phyloP scores from a whole-genome alignment of 2,888 invertebrate genomes.

The Epistrophella euchroma region DNA sequence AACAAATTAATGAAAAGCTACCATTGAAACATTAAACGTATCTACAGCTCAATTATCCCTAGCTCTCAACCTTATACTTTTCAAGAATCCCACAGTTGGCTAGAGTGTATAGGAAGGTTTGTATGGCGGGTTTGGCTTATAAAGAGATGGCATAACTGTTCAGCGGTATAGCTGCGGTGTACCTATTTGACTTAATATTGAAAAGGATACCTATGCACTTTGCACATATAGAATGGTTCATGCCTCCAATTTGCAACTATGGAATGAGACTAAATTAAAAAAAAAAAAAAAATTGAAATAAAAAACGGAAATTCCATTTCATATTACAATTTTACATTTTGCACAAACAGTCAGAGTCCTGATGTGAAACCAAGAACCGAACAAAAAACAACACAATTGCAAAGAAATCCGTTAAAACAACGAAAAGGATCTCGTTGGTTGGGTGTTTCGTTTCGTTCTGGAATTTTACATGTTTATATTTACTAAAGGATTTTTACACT shows the following conservation, averaged over 20 bases:
- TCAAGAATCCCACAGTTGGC: slow-evolving; percentile 15
- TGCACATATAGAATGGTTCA: slow-evolving; percentile 41
- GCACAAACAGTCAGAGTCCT: slow-evolving; percentile 22
- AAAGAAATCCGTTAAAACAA: slow-evolving; percentile 64
- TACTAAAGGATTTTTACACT: slow-evolving; percentile 68
- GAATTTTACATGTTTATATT: slow-evolving; percentile 65
- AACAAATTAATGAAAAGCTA: slow-evolving; percentile 73
- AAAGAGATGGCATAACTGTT: not conserved
- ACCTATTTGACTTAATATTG: slow-evolving; percentile 68
- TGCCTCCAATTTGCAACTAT: slow-evolving; percentile 50
- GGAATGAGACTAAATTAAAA: slow-evolving; percentile 7
- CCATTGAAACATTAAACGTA: slow-evolving; percentile 74
- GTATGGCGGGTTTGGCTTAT: not conserved
- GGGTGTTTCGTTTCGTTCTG: slow-evolving; percentile 45
- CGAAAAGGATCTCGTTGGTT: slow-evolving; percentile 52
- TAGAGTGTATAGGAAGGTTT: not conserved
- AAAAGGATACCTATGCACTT: slow-evolving; percentile 66
- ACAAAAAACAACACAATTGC: slow-evolving; percentile 31
- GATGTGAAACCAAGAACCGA: slow-evolving; percentile 18
- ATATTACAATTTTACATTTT: slow-evolving; percentile 45
- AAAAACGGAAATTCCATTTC: slow-evolving; percentile 52
- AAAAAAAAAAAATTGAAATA: not conserved
- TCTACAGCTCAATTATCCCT: slow-evolving; percentile 74
- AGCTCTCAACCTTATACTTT: slow-evolving; percentile 47
- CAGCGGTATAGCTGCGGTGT: slow-evolving; percentile 4